phyloP scores from a whole-genome alignment of 1,140 invertebrate species.

The Sarcophaga peregrina region DNA sequence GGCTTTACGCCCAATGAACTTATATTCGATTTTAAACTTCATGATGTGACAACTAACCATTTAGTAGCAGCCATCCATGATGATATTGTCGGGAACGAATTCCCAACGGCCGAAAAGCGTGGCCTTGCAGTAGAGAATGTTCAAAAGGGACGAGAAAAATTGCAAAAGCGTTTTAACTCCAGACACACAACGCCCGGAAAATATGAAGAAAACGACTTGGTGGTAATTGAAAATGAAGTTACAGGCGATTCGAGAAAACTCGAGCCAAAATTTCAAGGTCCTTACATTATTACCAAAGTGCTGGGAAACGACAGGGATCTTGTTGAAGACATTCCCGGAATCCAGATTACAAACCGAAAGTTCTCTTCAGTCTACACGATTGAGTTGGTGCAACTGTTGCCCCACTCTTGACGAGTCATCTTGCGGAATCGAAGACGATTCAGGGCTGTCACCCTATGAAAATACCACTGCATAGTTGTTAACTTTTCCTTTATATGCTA shows the following conservation, averaged over 20 bases:
- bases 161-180: slow-evolving; percentile 32
- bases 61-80: slow-evolving; percentile 43
- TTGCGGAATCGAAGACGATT: slow-evolving; percentile 36
- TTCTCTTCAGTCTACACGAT: slow-evolving; percentile 10
- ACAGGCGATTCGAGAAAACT: slow-evolving; percentile 37
- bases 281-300: too few species aligned
- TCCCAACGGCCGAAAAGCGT: slow-evolving; percentile 45
- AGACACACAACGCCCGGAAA: slow-evolving; percentile 16
- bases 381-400: slow-evolving; percentile 8
- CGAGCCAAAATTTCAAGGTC: slow-evolving; percentile 33
- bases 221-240: slow-evolving; percentile 35
- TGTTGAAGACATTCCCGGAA: slow-evolving; percentile 26
- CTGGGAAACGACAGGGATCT: slow-evolving; percentile 10
- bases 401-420: not conserved
- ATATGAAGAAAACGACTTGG: slow-evolving; percentile 35
- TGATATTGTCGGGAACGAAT: slow-evolving; percentile 7
- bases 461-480: not conserved
- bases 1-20: slow-evolving; percentile 50
- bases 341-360: not conserved
- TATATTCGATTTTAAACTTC: slow-evolving; percentile 47
- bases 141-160: slow-evolving; percentile 32
- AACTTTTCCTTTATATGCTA: too few species aligned
- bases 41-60: slow-evolving; percentile 32
- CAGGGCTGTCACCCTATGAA: not conserved
- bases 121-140: not conserved